Evolutionary conservation across 2,797 vertebrate genomes (phyloP), one percentile per base, ranked within the genome.

Genomic region (Knipowitschia caucasica): DNA sequence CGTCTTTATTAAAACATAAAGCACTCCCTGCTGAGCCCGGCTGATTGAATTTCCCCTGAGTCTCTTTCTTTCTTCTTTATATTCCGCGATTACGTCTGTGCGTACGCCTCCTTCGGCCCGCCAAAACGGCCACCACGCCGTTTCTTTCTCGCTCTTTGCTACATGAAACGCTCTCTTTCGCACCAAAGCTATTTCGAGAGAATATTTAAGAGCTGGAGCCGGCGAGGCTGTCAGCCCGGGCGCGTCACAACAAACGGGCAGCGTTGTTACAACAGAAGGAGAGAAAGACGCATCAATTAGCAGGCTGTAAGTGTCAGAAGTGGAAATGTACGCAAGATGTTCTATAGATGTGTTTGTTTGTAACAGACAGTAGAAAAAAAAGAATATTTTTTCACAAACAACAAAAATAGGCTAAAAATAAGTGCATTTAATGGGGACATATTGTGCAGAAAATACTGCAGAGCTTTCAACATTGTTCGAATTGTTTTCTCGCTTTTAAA

Each of bases 111-210:
- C 44, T 45, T 27, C 43, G 20, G 27, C 30, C 30, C 15, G 12
- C 23, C 0, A 8, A 3, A 14, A 31, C 30, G 27, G 15, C 15
- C 45, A 12, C 15, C 4, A 17, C 15, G 44, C 5, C 5, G 20
- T 12, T 21, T 47, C n/a, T n/a, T n/a, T n/a, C n/a, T 47, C 17
- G 18, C 44, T 20, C 17, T 4, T 1, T 17, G 15, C 27, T 17
- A 12, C 26, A 30, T 30, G 26, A 46, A 46, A 30, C 26, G 5
- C 27, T 31, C 15, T 18, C 8, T 30, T 47, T 47, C 26, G 31
- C 44, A 47, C 44, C 44, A 30, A 17, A 30, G 44, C 27, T 47
- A 47, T 47, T 47, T 47, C 17, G 17, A 29, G 45, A 47, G 26
- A 20, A 17, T 17, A 47, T 20, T 47, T 47, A 47, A 47, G 27